Evolutionary conservation across 2,113 vertebrate species (phyloP), one percentile per base, ranked within the genome.

Genomic region (Lophochroa leadbeateri): DNA sequence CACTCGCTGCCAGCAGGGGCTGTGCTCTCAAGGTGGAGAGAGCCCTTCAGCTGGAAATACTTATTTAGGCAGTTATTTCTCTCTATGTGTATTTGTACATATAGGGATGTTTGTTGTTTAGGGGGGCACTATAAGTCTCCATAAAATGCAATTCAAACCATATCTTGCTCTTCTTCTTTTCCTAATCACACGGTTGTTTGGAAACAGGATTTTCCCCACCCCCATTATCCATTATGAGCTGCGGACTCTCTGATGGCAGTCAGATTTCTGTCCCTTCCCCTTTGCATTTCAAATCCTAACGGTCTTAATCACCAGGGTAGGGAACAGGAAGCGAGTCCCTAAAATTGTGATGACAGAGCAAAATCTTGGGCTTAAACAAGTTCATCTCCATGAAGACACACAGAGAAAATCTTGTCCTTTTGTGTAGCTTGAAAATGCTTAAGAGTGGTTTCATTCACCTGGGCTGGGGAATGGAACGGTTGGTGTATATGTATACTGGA

Each of bases 401-500:
- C 3, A 52, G n/a, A 60, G 43, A 27, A 94, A 55, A 46, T 10
- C 29, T 28, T 41, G 21, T 14, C 15, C 10, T 65, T 57, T 55
- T 29, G 29, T 24, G 18, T 5, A 5, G 15, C 3, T 53, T 23
- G 46, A 19, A 74, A 77, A 7, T 10, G 5, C 46, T 53, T 10
- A 6, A 71, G 61, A 75, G 60, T 8, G 23, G 21, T 63, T 77
- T 70, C 2, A 1, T 33, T 69, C 77, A n/a, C 43, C 47, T 44
- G 75, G 57, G 24, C 41, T 12, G 7, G 27, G 29, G 39, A 29
- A 12, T 17, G 21, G 60, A n/a, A 6, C 10, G 72, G 37, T 24
- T 27, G 65, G 17, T 21, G 41, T 29, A 8, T 0, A 2, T 9
- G 18, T n/a, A 1, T 2, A 0, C 46, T 37, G 37, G 46, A 50